Base-by-base conservation (phyloP, 37 sponge, comb jelly and placozoan genomes). In the Ianthella basta region DNA sequence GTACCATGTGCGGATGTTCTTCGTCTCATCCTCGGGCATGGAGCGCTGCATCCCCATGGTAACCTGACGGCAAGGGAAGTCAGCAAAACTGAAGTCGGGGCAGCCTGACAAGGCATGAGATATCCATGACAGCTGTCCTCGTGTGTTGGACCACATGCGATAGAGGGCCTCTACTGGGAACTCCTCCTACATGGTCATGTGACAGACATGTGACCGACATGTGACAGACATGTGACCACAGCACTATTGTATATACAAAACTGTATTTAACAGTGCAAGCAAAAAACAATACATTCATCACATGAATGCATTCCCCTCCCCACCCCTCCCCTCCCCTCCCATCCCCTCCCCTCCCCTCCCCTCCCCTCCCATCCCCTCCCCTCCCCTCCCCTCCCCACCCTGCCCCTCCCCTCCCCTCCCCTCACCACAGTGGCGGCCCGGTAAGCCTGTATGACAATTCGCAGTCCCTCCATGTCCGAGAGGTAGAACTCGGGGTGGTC, bases 401-500 rank as follows among this genome's bases (percentile, higher is more conserved):
- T 10, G 4, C 4, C 27, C n/a, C n/a, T 12, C 4, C 25, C 63
- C 63, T 2, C n/a, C 13, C n/a, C 63, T 12, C n/a, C 44, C 13
- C 78, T 75, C 78, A 75, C 78, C 15, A 44, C n/a, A 41, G 78
- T 75, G 18, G 88, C 97, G 25, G 69, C 54, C 20, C 88, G 86
- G 92, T 91, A 97, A 20, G 91, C 88, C 0, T 88, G 86, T 74
- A 95, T 82, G 55, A 99, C 88, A 54, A 99, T 83, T 37, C 80
- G 86, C 21, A 99, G 89, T 0, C 94, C 96, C 37, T 95, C 94
- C 19, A 90, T 87, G 69, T 93, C 94, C 37, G 91, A 89, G 59
- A 99, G 79, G 70, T 73, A 69, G 85, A 99, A 97, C 55, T 85
- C 97, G 0, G 96, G 94, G 77, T 99, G 91, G 90, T 99, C 99